Base-by-base conservation (phyloP, 2,797 vertebrate species). In the Malurus splendens region DNA sequence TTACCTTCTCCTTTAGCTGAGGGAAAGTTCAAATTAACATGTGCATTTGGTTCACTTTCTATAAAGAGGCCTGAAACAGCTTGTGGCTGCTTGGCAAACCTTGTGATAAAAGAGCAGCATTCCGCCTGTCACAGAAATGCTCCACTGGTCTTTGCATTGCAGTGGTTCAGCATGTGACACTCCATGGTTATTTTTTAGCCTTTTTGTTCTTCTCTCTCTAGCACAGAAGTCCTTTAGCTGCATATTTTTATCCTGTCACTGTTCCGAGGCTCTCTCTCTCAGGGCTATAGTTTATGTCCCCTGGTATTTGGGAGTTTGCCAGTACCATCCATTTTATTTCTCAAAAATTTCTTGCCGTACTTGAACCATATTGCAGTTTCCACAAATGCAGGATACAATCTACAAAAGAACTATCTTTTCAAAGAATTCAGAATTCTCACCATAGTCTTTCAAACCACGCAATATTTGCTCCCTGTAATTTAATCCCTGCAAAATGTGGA, bases 11-110 rank as follows among this genome's bases (percentile, higher is more conserved):
- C 66, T 77, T 76, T 22, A 76, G 67, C n/a, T 48, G 67, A 87
- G 42, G 10, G 73, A 73, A 92, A 94, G 87, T 67, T 90, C 70
- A 73, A 94, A 89, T 76, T 86, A 94, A 74, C 23, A 75, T 24
- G 36, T 78, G 56, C 60, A 41, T 83, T 87, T 47, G 41, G 38
- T 83, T 90, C 55, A 39, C 33, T 44, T 27, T 50, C 38, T 70
- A 19, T 59, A 87, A 87, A 89, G 81, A 94, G 51, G 39, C 25
- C 57, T 28, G 68, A 86, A 90, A 92, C 51, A 83, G 57, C 42
- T 84, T 89, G 66, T 73, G 75, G 91, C 90, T 88, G 75, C 81
- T 92, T 90, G 80, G 91, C 64, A 93, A 87, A 89, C 67, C 66
- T 60, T 75, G 75, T 22, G 78, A 95, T 86, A 89, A 68, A 94